Conservation (phyloP, 2,888 invertebrate species). For the Pterostichus niger region DNA sequence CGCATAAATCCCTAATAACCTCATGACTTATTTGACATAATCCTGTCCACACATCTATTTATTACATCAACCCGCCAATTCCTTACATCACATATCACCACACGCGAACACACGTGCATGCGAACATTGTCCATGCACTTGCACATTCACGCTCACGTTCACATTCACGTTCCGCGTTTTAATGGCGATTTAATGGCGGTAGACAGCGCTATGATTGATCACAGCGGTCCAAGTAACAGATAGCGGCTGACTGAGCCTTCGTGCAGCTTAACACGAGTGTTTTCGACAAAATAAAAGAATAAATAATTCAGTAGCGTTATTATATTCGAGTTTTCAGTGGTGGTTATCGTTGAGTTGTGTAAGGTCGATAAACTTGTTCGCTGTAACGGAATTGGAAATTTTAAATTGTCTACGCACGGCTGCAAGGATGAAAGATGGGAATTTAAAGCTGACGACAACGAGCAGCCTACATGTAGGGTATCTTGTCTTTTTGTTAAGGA, state of each 20-base stretch:
- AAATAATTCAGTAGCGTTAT: constrained; percentile 53
- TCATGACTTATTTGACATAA: not conserved
- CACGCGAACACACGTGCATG: not conserved
- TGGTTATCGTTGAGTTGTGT: constrained; percentile 3
- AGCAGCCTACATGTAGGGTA: too few species aligned
- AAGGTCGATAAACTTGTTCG: constrained; percentile 21
- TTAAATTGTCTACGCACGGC: constrained; percentile 34
- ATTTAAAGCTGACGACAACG: not conserved
- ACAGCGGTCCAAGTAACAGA: constrained; percentile 31
- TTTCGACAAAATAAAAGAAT: constrained; percentile 44
- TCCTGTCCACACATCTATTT: constrained; percentile 4
- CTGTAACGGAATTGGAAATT: constrained; percentile 24
- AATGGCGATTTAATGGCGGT: constrained; percentile 62
- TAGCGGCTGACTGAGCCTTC: constrained; percentile 13
- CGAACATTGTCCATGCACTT: not conserved
- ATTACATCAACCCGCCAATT: constrained; percentile 42
- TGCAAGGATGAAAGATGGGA: constrained; percentile 1
- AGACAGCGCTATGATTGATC: constrained; percentile 63
- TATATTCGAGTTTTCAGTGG: constrained; percentile 43
- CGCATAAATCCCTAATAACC: not conserved
- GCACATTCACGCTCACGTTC: constrained; percentile 6
- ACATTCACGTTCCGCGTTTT: constrained; percentile 39
- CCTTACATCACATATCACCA: constrained; percentile 30
- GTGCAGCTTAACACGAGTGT: constrained; percentile 7
- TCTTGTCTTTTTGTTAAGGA: too few species aligned